Base-by-base conservation (phyloP, 2,888 invertebrate genomes). In the Neelides folsomi region DNA sequence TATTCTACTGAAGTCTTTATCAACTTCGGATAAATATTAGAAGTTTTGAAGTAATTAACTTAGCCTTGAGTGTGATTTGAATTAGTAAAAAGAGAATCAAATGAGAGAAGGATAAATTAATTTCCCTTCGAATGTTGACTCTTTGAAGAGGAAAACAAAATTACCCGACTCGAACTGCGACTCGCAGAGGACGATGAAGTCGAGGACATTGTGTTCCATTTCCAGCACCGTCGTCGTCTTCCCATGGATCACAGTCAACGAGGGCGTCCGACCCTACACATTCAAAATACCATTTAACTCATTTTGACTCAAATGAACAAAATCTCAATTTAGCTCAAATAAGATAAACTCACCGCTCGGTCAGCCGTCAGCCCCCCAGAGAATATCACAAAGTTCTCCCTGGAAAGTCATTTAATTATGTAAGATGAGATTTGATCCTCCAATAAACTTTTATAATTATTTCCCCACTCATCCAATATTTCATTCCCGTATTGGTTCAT, bases 121-220 rank as follows among this genome's bases (percentile, higher is more conserved):
- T 27, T 27, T 27, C 27, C 27, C 27, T 27, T 27, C 27, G 7
- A 27, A 27, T 27, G 27, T 7, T 27, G 27, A 7, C n/a, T n/a
- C n/a, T n/a, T n/a, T n/a, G 27, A 7, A 27, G 27, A 27, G 27
- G 27, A 7, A 27, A 27, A 27, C 7, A 7, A 16, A 19, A 53
- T 55, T 70, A 92, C 92, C 92, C 70, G 86, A 86, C 58, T 82
- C 78, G 79, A 88, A 95, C 18, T 94, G 94, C 65, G 86, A 89
- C 72, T 93, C 90, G 74, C 93, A 93, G 53, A 97, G 78, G 54
- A 90, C 88, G 68, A 94, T 82, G 75, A 98, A 97, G 78, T 95
- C 94, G 58, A 97, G 81, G 58, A 98, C 93, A 69, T 84, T 86
- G 75, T 97, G 92, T 71, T 98, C 97, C 97, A 98, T 97, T 78